These are phyloP conservation scores for Psococerastis gibbosa DNA, from an alignment of 2,888 invertebrate species.

Conservation along the genomic window DNA sequence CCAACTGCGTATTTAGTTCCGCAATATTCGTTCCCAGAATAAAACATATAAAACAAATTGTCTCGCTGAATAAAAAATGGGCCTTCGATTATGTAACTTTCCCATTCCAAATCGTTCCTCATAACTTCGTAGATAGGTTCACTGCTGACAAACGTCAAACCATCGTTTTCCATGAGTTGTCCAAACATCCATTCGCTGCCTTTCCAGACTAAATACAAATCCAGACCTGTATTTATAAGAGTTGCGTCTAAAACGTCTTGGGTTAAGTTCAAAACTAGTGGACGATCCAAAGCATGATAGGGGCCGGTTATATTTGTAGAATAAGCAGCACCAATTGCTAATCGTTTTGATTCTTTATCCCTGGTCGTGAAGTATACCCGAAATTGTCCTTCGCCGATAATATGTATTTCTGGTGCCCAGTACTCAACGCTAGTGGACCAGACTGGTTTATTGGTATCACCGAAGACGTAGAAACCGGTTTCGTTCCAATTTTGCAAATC, in stretches of 20 bases:
- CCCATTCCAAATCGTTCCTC: not conserved
- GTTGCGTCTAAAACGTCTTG: not conserved
- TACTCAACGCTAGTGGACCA: not conserved
- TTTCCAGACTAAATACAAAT: not conserved
- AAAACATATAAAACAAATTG: not conserved
- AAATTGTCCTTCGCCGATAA: not conserved
- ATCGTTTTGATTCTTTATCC: not conserved
- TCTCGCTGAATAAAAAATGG: not conserved
- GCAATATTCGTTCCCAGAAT: not conserved
- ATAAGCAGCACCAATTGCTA: not conserved
- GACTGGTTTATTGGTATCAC: not conserved
- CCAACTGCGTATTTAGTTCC: not conserved
- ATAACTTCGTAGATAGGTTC: not conserved
- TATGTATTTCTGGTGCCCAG: constrained; percentile 1
- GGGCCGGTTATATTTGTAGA: not conserved
- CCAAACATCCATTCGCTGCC: not conserved
- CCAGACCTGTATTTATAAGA: not conserved
- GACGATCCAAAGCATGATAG: not conserved
- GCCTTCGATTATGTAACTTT: not conserved
- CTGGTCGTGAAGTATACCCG: not conserved
- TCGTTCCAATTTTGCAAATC: not conserved
- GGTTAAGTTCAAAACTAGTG: not conserved
- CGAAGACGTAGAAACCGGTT: not conserved
- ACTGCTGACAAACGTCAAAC: not conserved
- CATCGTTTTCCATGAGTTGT: not conserved